Evolutionary conservation across 2,888 invertebrate genomes (phyloP), one percentile per base, ranked within the genome.

Genomic region (Eumacrocentrus americanus): DNA sequence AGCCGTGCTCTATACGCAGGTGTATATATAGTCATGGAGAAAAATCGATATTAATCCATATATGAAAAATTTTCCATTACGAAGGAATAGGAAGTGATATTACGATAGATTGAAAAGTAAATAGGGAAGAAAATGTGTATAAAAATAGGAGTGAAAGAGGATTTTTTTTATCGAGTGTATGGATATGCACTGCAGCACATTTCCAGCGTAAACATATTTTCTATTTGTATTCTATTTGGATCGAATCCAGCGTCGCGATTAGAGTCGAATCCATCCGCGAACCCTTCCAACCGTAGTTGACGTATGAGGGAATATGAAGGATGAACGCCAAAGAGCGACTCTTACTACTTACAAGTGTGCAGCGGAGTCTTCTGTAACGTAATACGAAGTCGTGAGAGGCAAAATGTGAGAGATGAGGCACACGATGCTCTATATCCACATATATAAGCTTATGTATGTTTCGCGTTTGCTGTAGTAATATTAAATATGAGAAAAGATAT

Each of bases 221-320:
- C 69, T 70, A 72, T 76, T 77, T 75, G 72, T 71, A 76, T 77
- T 77, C 73, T 71, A 72, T 72, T 75, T 69, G 71, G 68, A 71
- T 67, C 66, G 64, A 68, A 69, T 66, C 61, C 63, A 62, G n/a
- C n/a, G n/a, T n/a, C n/a, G n/a, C n/a, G n/a, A n/a, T n/a, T n/a
- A n/a, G n/a, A n/a, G n/a, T n/a, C n/a, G 65, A 68, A 69, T 66
- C 61, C 63, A 62, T 55, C 57, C 55, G 23, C 16, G 34, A 48
- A 48, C 48, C 29, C 48, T 34, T 48, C 37, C n/a, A 34, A 50
- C n/a, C n/a, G n/a, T n/a, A n/a, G n/a, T n/a, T n/a, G 34, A 18
- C 48, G 23, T 12, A 20, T 25, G 25, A 47, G 42, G 57, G 22
- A 25, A 47, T 35, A 47, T 7, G 23, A 51, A 12, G n/a, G 38